A percentile compares a stretch with the other conserved stretches of the same genome.
These are phyloP conservation scores for Euphonia xanthogaster DNA, from an alignment of 2,797 vertebrate genomes.

Conservation along the genomic window DNA sequence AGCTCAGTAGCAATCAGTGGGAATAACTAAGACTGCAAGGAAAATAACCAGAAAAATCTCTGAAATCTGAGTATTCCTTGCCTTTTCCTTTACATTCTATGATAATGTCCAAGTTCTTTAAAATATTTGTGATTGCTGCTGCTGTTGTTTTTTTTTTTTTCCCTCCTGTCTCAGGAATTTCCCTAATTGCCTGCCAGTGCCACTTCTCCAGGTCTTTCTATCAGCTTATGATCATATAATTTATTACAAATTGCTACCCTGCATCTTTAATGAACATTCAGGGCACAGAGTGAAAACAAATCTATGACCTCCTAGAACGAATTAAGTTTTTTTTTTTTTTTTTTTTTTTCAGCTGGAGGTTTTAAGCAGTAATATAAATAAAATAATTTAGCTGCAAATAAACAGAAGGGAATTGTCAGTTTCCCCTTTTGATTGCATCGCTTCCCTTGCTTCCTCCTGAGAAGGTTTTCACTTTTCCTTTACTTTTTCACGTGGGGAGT, in stretches of 20 bases:
- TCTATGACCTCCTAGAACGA: not conserved
- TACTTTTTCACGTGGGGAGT: not conserved
- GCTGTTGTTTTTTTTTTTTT: not conserved
- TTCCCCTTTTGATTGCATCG: rapidly evolving
- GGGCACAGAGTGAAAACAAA: not conserved
- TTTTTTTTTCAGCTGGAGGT: not conserved
- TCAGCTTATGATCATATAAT: not conserved
- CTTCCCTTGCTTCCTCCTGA: not conserved
- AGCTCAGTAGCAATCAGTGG: not conserved
- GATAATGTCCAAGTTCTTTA: not conserved
- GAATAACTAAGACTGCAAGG: not conserved
- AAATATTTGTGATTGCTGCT: not conserved
- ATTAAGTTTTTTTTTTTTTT: not conserved
- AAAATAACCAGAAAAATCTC: not conserved
- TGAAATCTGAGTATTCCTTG: not conserved
- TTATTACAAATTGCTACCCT: not conserved
- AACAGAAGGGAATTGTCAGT: not conserved
- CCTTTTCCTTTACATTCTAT: not conserved
- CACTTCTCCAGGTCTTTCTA: not conserved
- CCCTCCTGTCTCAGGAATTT: not conserved
- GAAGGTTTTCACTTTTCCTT: not conserved
- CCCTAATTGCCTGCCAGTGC: not conserved
- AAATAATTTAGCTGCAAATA: not conserved
- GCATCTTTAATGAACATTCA: not conserved
- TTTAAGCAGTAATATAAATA: not conserved